Evolutionary conservation across 2,888 invertebrate species (phyloP), one percentile per base, ranked within the genome.

Genomic region (Drosophila helvetica): DNA sequence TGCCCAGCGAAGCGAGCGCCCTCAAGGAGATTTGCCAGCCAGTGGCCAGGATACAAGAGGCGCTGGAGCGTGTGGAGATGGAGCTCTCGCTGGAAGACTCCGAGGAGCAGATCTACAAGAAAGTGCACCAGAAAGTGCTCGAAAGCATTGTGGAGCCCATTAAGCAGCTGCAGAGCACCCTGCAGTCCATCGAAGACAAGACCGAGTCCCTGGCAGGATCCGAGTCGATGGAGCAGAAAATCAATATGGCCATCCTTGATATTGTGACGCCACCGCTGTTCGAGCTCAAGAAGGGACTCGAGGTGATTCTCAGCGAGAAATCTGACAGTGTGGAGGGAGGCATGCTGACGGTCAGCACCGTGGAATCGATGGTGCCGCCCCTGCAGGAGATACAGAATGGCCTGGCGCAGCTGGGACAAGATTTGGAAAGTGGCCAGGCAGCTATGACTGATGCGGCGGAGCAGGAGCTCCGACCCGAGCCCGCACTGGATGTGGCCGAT

Each of bases 241-340:
- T 94, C 59, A 94, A 94, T 77, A 93, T 94, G 65, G 94, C 94
- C 62, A 93, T 95, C 38, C 93, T 95, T 61, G 95, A 95, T 84
- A 93, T 94, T 58, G 93, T 95, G 0, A 93, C 94, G 78, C 93
- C 94, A 17, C 94, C 95, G 0, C 92, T 95, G n/a, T 92, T 94
- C 60, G 94, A 95, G 87, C 90, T 95, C 7, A 93, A 94, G 71
- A 93, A 92, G 82, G 94, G 94, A 0, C 92, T 95, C 74, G 94
- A 95, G 91, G 81, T 89, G 57, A 93, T 88, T 90, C 91, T 80
- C 66, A 92, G 75, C 56, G 91, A 82, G 82, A 88, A 89, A 25
- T 88, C 88, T 0, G 80, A 79, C 15, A 88, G 86, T 48, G 83
- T 90, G 12, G 88, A 90, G 46, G 86, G 90, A 3, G 91, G 91